Evolutionary conservation across 1,140 invertebrate species (phyloP), one percentile per base, ranked within the genome.

Genomic region (Probaryconus sp.): DNA sequence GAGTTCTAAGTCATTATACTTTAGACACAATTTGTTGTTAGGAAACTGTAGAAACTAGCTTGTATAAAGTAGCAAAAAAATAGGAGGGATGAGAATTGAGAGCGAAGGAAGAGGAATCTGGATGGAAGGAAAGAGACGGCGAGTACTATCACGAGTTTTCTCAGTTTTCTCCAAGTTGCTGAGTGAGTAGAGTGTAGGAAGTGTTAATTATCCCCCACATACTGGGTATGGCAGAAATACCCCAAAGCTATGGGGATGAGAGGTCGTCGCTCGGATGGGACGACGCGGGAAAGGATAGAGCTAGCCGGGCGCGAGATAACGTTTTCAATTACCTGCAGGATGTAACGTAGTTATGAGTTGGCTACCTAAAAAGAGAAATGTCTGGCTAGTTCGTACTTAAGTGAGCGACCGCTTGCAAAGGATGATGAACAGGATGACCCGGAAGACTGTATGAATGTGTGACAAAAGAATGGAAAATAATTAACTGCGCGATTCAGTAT

Each of bases 241-340:
- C 75, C 67, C 61, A 65, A 35, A 81, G 79, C 68, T 50, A 78
- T 50, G 58, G 56, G 40, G 56, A 63, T 33, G 31, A 47, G 40
- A 55, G 38, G 26, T 33, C 33, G 63, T 26, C 35, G 42, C 17
- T 18, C 37, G 38, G 37, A 37, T 51, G 38, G 65, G 37, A 47
- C 30, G 42, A 56, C 37, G 56, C 61, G 65, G 79, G 64, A 81
- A 81, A 79, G 81, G 80, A 82, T 74, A 76, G 73, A 79, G 61
- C 61, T 72, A 79, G 56, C 75, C 73, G 82, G 83, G 81, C 80
- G 78, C 82, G 80, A 87, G 85, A 87, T 87, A 87, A 87, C 84
- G 81, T 87, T 87, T 87, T 87, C 86, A 87, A 87, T 87, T 87
- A 87, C 85, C 85, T 81, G 77, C 85, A 87, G 86, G 86, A 87